Evolutionary conservation across 2,797 vertebrate species (phyloP).

Genomic region (Hypotaenidia philippensis): DNA sequence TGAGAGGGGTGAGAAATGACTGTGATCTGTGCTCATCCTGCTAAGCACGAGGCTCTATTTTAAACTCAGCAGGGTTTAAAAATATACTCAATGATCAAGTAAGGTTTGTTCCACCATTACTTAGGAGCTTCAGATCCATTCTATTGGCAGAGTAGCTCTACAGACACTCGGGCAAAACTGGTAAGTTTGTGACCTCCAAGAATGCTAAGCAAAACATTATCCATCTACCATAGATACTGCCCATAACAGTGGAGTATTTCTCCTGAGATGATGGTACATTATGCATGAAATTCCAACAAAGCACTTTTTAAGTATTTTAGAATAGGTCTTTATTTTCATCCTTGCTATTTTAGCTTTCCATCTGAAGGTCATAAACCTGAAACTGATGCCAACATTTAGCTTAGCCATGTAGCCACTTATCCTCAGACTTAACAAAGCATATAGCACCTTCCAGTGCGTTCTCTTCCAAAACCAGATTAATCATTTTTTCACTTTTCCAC

Average conservation of each 20-base stretch:
- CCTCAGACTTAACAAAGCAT: neutral
- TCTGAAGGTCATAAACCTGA: neutral
- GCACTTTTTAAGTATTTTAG: neutral
- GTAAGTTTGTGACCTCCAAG: neutral
- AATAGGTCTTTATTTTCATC: neutral
- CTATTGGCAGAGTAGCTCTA: neutral
- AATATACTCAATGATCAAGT: neutral
- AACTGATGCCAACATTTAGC: neutral
- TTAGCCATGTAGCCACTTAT: neutral
- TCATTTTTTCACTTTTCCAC: neutral
- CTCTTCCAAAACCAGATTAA: neutral
- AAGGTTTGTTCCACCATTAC: neutral
- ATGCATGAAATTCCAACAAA: neutral
- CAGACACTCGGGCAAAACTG: neutral
- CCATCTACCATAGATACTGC: neutral
- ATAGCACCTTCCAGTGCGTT: neutral
- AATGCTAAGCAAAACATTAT: neutral
- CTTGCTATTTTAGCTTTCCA: neutral
- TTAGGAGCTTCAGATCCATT: neutral
- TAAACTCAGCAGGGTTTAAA: neutral
- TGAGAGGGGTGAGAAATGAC: constrained; percentile 7
- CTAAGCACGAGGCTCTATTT: neutral
- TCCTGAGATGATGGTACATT: neutral
- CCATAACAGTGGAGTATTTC: neutral
- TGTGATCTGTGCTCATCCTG: neutral